These are phyloP conservation scores for Azorinus chamasolen DNA, from an alignment of 2,888 invertebrate genomes.

Conservation along the genomic window DNA sequence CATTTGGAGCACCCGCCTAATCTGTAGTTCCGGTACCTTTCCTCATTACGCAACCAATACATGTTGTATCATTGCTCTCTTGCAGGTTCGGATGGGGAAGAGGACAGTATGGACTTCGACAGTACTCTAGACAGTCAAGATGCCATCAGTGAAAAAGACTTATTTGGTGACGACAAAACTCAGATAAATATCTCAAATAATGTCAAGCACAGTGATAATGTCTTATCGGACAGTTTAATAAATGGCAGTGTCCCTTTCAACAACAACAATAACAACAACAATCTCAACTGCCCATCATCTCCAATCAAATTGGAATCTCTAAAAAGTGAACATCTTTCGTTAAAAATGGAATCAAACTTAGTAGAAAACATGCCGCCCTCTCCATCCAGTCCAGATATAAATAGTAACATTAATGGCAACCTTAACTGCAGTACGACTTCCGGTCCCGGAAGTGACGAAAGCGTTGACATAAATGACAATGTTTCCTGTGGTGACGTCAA, in stretches of 20 bases:
- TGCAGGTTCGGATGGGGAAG: constrained; percentile 60
- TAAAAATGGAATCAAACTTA: constrained; percentile 46
- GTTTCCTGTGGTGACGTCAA: constrained; percentile 62
- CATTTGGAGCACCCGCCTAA: too few species aligned
- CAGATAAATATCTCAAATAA: constrained; percentile 35
- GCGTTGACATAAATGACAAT: constrained; percentile 62
- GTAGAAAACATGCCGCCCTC: constrained; percentile 44
- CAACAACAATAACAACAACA: constrained; percentile 35
- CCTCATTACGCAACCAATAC: neutral
- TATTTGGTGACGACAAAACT: constrained; percentile 54
- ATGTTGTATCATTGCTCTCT: neutral
- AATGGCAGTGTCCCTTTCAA: constrained; percentile 25
- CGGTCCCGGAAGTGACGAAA: constrained; percentile 65
- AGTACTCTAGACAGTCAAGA: constrained; percentile 59
- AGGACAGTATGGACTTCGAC: constrained; percentile 63
- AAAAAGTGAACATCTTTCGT: constrained; percentile 35
- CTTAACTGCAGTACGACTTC: constrained; percentile 55
- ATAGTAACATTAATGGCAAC: constrained; percentile 31
- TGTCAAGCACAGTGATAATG: constrained; percentile 15
- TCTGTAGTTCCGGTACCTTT: too few species aligned
- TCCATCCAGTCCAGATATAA: constrained; percentile 58
- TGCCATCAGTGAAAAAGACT: constrained; percentile 48
- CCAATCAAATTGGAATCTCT: constrained; percentile 58
- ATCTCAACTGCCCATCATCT: constrained; percentile 43
- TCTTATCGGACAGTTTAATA: constrained; percentile 27